phyloP scores from a whole-genome alignment of 2,113 vertebrate genomes.

The Bujurquina vittata region DNA sequence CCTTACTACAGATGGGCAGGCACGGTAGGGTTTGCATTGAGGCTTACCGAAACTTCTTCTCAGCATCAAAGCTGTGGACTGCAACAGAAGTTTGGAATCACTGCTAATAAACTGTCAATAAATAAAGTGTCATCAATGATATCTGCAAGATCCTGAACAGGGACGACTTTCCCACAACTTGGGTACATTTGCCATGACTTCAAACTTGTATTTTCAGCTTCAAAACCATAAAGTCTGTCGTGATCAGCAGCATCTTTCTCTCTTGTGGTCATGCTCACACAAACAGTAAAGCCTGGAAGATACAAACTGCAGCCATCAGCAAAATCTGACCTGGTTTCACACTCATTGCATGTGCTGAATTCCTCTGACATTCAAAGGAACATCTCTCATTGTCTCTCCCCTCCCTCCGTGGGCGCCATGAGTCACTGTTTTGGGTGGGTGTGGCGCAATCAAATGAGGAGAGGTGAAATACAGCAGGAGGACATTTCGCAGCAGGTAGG shows the following conservation, averaged over 20 bases:
- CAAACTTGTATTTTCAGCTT: background rate
- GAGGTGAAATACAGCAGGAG: background rate
- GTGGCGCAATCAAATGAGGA: constrained; percentile 36
- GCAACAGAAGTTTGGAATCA: constrained; percentile 22
- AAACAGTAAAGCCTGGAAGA: background rate
- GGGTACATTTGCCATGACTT: background rate
- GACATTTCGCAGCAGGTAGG: background rate
- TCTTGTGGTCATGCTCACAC: background rate
- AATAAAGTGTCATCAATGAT: too few species aligned
- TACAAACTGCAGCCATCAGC: background rate
- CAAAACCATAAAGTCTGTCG: background rate
- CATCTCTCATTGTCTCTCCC: background rate
- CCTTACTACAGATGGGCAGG: background rate
- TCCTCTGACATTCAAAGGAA: background rate
- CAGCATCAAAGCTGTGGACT: constrained; percentile 25
- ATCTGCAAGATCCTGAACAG: background rate
- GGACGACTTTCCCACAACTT: too few species aligned
- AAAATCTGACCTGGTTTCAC: background rate
- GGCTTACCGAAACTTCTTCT: constrained; percentile 17
- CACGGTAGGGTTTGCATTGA: background rate
- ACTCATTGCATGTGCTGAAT: background rate
- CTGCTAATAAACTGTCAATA: background rate
- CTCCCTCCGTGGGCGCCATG: constrained; percentile 3
- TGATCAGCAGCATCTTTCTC: background rate
- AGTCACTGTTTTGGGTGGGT: constrained; percentile 45